phyloP scores from a whole-genome alignment of 37 sponge, comb jelly and placozoan genomes.

The Diacarnus erythraeanus region DNA sequence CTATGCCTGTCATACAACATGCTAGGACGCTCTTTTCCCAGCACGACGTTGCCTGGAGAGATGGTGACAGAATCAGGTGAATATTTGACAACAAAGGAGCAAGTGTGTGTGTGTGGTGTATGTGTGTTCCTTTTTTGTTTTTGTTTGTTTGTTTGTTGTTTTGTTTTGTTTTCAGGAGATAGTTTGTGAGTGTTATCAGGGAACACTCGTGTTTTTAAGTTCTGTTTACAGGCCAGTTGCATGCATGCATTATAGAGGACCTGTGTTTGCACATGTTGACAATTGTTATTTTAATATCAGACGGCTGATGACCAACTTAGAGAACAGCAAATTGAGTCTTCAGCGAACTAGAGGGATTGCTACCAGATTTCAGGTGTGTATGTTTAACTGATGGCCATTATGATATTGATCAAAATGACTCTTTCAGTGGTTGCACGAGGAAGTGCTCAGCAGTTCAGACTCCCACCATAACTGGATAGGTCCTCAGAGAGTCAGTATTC shows the following conservation, averaged over 20 bases:
- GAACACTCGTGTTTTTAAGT: not conserved
- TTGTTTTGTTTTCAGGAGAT: too few species aligned
- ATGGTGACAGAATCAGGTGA: conserved; percentile 74
- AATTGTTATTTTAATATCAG: conserved; percentile 17
- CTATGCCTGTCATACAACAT: conserved; percentile 50
- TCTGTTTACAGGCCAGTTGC: too few species aligned
- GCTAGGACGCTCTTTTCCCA: conserved; percentile 76
- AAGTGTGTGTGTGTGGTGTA: too few species aligned
- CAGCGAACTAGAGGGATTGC: conserved; percentile 41
- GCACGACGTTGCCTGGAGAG: conserved; percentile 81
- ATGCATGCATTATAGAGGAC: too few species aligned
- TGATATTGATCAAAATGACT: not conserved
- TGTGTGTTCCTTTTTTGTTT: too few species aligned
- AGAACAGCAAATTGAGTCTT: conserved; percentile 63
- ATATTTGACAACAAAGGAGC: too few species aligned
- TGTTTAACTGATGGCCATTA: too few species aligned
- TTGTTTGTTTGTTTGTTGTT: too few species aligned
- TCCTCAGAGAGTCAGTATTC: conserved; percentile 50
- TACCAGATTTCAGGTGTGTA: conserved; percentile 64
- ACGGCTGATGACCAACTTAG: conserved; percentile 66
- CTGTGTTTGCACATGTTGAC: not conserved
- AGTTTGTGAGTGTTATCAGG: not conserved
- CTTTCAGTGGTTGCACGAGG: conserved; percentile 80
- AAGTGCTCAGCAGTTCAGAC: conserved; percentile 54
- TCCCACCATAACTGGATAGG: conserved; percentile 60